These are phyloP conservation scores for Mustela nigripes DNA, from an alignment of 2,113 vertebrate genomes.

Conservation along the genomic window DNA sequence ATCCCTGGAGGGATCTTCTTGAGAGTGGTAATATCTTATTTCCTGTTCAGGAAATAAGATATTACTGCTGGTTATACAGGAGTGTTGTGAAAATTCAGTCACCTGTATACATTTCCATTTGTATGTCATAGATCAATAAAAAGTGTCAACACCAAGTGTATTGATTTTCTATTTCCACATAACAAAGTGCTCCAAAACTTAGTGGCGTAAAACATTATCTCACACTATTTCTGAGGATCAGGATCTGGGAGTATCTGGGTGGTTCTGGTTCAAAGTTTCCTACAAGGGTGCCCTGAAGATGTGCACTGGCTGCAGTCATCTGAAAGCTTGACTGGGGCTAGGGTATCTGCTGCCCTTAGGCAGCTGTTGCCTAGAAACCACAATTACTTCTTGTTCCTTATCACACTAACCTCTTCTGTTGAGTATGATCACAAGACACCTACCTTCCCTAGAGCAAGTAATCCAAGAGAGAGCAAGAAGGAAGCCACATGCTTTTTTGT, in stretches of 20 bases:
- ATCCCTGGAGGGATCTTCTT: not conserved
- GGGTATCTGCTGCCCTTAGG: not conserved
- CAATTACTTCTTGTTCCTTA: not conserved
- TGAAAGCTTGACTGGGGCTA: not conserved
- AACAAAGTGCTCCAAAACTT: not conserved
- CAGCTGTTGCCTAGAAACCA: not conserved
- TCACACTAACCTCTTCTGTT: not conserved
- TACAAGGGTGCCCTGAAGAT: not conserved
- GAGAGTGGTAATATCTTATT: not conserved
- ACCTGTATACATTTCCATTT: not conserved
- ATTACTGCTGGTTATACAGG: not conserved
- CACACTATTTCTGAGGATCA: not conserved
- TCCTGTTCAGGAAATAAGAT: not conserved
- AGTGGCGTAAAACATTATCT: not conserved
- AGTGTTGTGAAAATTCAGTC: not conserved
- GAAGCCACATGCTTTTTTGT: not conserved
- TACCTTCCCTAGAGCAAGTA: not conserved
- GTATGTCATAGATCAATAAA: not conserved
- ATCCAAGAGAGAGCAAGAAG: not conserved
- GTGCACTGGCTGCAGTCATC: not conserved
- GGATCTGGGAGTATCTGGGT: not conserved
- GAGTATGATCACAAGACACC: not conserved
- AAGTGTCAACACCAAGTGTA: not conserved
- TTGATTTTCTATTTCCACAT: not conserved
- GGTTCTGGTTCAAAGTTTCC: not conserved